Evolutionary conservation across 2,797 vertebrate species (phyloP).

Genomic region (Chrosomus eos): DNA sequence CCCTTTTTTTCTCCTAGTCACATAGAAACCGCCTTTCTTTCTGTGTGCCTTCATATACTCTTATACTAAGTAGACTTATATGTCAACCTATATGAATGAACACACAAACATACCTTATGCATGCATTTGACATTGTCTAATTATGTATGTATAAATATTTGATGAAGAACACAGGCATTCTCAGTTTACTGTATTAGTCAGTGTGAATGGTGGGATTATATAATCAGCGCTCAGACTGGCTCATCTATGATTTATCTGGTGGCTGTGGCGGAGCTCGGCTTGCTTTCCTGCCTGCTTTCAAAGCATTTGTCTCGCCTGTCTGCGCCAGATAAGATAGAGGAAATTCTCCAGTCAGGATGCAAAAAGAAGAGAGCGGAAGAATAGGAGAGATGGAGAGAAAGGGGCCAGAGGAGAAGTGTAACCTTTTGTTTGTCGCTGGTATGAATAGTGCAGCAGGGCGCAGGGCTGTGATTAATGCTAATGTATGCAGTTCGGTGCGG

Average conservation of each 20-base stretch:
- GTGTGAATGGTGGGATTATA: slow-evolving; percentile 73
- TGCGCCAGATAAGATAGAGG: slow-evolving; percentile 70
- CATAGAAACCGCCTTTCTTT: neutral
- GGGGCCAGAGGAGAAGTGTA: slow-evolving; percentile 63
- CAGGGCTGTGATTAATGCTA: slow-evolving; percentile 77
- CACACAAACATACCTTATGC: slow-evolving; percentile 63
- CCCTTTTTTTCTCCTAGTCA: neutral
- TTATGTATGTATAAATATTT: slow-evolving; percentile 78
- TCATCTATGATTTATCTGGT: slow-evolving; percentile 81
- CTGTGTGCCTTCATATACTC: neutral
- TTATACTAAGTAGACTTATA: neutral
- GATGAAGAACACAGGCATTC: slow-evolving; percentile 75
- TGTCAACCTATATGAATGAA: slow-evolving; percentile 28
- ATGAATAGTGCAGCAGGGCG: slow-evolving; percentile 58
- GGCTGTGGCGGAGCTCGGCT: slow-evolving; percentile 66
- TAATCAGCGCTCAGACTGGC: slow-evolving; percentile 73
- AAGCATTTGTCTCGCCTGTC: slow-evolving; percentile 70
- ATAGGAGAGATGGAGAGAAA: slow-evolving; percentile 38
- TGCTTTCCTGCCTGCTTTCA: slow-evolving; percentile 63
- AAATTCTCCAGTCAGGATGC: slow-evolving; percentile 59
- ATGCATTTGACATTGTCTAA: slow-evolving; percentile 66
- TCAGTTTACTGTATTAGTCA: slow-evolving; percentile 69
- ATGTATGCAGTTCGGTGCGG: slow-evolving; percentile 74
- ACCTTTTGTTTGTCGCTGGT: slow-evolving; percentile 71
- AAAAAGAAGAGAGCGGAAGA: slow-evolving; percentile 29